Percentiles rank a stretch among this genome's conserved stretches.
Evolutionary conservation across 2,888 invertebrate species (phyloP).

Genomic region (Willowsia nigromaculata): DNA sequence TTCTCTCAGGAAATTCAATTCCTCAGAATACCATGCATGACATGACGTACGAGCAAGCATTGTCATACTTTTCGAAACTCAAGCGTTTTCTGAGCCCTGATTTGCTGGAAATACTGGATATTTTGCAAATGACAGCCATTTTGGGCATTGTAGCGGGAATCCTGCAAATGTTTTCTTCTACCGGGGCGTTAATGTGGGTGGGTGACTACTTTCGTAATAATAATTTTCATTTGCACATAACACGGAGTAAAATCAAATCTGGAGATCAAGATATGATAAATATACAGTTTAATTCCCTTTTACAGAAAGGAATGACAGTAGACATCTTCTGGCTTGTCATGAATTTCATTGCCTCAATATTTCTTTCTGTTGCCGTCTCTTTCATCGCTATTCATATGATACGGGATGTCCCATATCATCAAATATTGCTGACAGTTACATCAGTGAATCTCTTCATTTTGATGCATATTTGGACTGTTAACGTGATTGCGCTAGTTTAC

Average conservation of each 20-base stretch:
- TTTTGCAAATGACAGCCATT: slow-evolving; percentile 38
- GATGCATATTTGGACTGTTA: slow-evolving; percentile 50
- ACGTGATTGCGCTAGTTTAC: slow-evolving; percentile 48
- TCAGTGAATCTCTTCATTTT: slow-evolving; percentile 52
- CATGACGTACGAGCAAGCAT: slow-evolving; percentile 51
- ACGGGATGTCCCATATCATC: slow-evolving; percentile 47
- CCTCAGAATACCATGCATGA: slow-evolving; percentile 25
- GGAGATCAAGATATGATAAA: not conserved
- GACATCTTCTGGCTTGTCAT: slow-evolving; percentile 48
- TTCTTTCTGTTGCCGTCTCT: slow-evolving; percentile 41
- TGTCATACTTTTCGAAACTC: slow-evolving; percentile 33
- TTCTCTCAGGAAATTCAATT: slow-evolving; percentile 35
- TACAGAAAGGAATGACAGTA: slow-evolving; percentile 33
- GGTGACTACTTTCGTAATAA: too few species aligned
- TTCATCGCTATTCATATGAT: slow-evolving; percentile 41
- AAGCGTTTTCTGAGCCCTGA: slow-evolving; percentile 18
- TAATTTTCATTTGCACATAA: not conserved
- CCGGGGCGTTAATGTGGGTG: slow-evolving; percentile 40
- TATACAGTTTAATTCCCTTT: not conserved
- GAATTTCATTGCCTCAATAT: slow-evolving; percentile 31
- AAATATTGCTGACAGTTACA: slow-evolving; percentile 45
- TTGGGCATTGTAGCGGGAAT: slow-evolving; percentile 65
- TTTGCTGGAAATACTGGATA: slow-evolving; percentile 33
- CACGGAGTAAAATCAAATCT: not conserved
- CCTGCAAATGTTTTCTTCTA: slow-evolving; percentile 42